Evolutionary conservation across 2,113 vertebrate genomes (phyloP).

Genomic region (Taurulus bubalis): DNA sequence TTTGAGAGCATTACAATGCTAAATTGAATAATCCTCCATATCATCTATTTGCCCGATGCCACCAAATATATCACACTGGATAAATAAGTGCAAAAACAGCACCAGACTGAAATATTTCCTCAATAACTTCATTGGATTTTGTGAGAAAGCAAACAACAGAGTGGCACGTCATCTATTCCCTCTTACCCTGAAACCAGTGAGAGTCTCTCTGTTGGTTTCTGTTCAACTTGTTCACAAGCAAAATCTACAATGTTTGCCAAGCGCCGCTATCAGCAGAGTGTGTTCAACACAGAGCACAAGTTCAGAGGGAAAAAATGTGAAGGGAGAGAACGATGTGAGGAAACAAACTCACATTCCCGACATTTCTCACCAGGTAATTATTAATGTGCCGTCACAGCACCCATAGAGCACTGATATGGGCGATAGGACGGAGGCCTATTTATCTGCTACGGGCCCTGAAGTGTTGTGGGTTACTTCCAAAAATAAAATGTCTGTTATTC

Average conservation of each 20-base stretch:
- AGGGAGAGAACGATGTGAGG: conserved; percentile 45
- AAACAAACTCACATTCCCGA: conserved; percentile 77
- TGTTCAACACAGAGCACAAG: conserved; percentile 16
- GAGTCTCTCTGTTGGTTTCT: conserved; percentile 43
- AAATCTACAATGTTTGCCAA: conserved; percentile 56
- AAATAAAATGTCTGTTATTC: conserved; percentile 13
- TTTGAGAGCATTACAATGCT: background rate
- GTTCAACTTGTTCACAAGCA: conserved; percentile 40
- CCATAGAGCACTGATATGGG: conserved; percentile 18
- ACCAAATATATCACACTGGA: background rate
- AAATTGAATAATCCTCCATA: background rate
- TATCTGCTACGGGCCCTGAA: conserved; percentile 6
- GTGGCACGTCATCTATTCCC: conserved; percentile 21
- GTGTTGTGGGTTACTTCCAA: conserved; percentile 12
- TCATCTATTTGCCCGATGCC: background rate
- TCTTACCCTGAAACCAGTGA: conserved; percentile 15
- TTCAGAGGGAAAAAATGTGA: conserved; percentile 54
- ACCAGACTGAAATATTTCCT: conserved; percentile 14
- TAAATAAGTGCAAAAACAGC: background rate
- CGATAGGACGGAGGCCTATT: background rate
- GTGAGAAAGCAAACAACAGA: conserved; percentile 46
- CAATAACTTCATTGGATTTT: conserved; percentile 32
- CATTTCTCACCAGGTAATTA: conserved; percentile 79
- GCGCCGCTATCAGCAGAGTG: conserved; percentile 43
- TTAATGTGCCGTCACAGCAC: conserved; percentile 72